Conservation (phyloP, 1,140 invertebrate species). For the Drosophila erecta region DNA sequence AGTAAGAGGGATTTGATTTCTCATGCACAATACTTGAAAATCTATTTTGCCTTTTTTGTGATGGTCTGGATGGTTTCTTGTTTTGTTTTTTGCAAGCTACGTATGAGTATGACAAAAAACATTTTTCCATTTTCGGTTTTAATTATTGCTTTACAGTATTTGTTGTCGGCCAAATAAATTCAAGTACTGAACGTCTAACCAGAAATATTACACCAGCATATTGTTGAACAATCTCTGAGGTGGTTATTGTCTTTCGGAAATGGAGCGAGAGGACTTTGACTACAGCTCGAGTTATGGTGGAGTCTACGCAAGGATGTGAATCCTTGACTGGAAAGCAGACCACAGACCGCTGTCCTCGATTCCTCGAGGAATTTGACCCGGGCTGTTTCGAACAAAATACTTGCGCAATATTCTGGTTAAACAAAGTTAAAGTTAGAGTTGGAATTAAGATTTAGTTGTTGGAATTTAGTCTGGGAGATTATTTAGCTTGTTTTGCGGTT, state of each 20-base stretch:
- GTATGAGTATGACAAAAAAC: constrained; percentile 62
- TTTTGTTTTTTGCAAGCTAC: constrained; percentile 59
- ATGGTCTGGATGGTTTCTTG: constrained; percentile 33
- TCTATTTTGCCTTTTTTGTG: constrained; percentile 81
- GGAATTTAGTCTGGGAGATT: constrained; percentile 73
- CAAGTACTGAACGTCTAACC: constrained; percentile 84
- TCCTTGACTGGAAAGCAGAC: constrained; percentile 34
- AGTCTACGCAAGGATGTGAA: constrained; percentile 1
- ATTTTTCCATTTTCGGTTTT: constrained; percentile 40
- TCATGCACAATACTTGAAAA: constrained; percentile 84
- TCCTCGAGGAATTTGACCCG: constrained; percentile 16
- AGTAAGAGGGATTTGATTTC: constrained; percentile 83
- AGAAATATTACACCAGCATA: constrained; percentile 85
- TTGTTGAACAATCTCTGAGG: constrained; percentile 81
- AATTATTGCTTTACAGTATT: constrained; percentile 34
- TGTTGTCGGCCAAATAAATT: constrained; percentile 80
- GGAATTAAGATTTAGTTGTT: constrained; percentile 18
- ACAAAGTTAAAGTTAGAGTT: constrained; percentile 53
- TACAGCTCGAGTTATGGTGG: constrained; percentile 1
- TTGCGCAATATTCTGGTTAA: constrained; percentile 84
- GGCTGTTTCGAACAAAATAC: constrained; percentile 78
- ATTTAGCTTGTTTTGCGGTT: constrained; percentile 64
- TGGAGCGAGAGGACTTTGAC: constrained; percentile 40
- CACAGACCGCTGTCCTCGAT: constrained; percentile 30
- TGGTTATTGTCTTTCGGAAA: constrained; percentile 77